phyloP scores from a whole-genome alignment of 2,888 invertebrate species.

The Priocnemis perturbator region DNA sequence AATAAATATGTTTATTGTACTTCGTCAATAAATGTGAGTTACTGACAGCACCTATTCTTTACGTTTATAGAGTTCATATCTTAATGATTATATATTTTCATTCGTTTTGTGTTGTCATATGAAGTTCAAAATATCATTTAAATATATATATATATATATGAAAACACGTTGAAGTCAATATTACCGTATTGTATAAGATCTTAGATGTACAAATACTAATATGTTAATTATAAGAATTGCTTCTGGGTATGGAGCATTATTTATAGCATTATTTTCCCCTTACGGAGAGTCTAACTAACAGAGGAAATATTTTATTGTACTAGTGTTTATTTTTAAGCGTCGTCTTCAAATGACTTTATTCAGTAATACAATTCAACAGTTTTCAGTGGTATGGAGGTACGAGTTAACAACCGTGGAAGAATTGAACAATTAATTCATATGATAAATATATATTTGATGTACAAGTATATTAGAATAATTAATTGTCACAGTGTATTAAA shows the following conservation, averaged over 20 bases:
- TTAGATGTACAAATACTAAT: constrained; percentile 6
- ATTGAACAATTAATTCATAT: constrained; percentile 2
- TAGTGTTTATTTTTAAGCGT: too few species aligned
- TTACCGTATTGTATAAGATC: constrained; percentile 11
- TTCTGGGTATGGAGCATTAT: neutral
- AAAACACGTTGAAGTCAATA: constrained; percentile 17
- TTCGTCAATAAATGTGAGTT: too few species aligned
- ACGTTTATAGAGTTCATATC: neutral
- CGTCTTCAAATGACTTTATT: too few species aligned
- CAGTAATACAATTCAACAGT: too few species aligned
- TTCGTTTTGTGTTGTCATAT: neutral
- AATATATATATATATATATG: constrained; percentile 2
- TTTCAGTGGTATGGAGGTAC: neutral
- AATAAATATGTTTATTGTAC: too few species aligned
- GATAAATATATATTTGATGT: constrained; percentile 9
- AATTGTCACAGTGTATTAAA: neutral
- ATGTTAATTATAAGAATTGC: constrained; percentile 2
- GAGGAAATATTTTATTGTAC: too few species aligned
- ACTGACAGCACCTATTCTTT: neutral
- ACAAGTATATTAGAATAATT: constrained; percentile 5
- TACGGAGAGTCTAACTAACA: too few species aligned
- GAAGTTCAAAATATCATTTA: constrained; percentile 7
- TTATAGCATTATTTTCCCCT: too few species aligned
- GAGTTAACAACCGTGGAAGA: neutral
- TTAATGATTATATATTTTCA: neutral